Evolutionary conservation across 2,113 vertebrate species (phyloP), one percentile per base, ranked within the genome.

Genomic region (Arenaria interpres): DNA sequence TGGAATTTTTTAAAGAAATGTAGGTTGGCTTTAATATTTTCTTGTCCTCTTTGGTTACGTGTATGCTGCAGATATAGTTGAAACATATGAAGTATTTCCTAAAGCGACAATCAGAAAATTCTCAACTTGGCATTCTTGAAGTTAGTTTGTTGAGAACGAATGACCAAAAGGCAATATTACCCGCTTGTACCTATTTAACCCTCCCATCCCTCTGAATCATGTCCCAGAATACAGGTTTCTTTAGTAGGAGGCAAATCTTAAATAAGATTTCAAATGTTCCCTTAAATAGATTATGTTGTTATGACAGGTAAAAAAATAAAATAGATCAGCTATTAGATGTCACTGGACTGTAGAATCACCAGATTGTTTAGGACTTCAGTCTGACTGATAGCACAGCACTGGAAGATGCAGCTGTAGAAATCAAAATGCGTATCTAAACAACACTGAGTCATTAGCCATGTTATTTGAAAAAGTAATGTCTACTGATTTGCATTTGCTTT

Each of bases 401-500:
- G 82, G 37, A 89, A 92, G 93, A 66, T 95, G 77, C 89, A 85
- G 73, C 43, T 93, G 43, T 48, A 93, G 85, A 96, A 96, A 74
- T 91, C 75, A 79, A 95, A 96, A 94, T 84, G 72, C 37, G n/a
- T 80, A 93, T 90, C 66, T 89, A 89, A 94, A 68, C 86, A 84
- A 37, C 10, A 76, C 64, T 78, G 83, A 96, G 76, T 96, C 85
- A 96, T 93, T 94, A 95, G 51, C 66, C 72, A 20, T 96, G 85
- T 68, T 78, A n/a, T 57, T 66, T 93, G 81, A 79, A 64, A 92
- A 86, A 73, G 41, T 85, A 72, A 63, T 69, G 51, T 84, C 28
- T 66, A 41, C 66, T 51, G 68, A 93, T 96, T 88, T 89, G 68
- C 64, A 85, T 91, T 89, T 84, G 67, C 43, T 93, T 85, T 89